Evolutionary conservation across 1,140 invertebrate species (phyloP), one percentile per base, ranked within the genome.

Genomic region (Megathymus violae): DNA sequence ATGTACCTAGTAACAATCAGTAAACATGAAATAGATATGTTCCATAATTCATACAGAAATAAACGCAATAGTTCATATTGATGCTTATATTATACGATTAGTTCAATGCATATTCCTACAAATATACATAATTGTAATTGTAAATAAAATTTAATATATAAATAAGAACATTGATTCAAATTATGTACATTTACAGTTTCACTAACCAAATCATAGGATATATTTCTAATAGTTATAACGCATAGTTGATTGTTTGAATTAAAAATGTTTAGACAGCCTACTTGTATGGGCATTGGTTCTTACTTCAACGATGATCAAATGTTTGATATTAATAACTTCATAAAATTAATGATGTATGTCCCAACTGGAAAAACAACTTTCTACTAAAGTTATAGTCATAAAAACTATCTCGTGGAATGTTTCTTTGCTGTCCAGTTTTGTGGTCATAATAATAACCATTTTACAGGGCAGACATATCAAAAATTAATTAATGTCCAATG

Each of bases 1-100:
- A 80, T 69, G 77, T 67, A 80, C 71, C 75, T 67, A 78, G 71
- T 80, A 85, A 81, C 79, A 81, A 77, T 83, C 62, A 77, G 67
- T 68, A 84, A 84, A 77, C 70, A 79, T 76, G 71, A 77, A 78
- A 82, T 82, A 88, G 87, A 89, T 89, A 89, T 89, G 87, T 89
- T 82, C 79, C 71, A 82, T 54, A 80, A 70, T 69, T 73, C 60
- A 65, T 59, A 68, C 54, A 43, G 70, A 65, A 71, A 64, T 64
- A 51, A 67, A 58, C 17, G 16, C 14, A 50, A 38, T 52, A 9
- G n/a, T 40, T 47, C 14, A 22, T 50, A 10, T 3, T 36, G 4
- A 31, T 31, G 27, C 34, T 36, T 36, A 36, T 16, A 6, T 36
- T 46, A 40, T 16, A 48, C 2, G 43, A 34, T 19, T 19, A 38